phyloP scores from a whole-genome alignment of 2,888 invertebrate species.

The Galerucella pusilla region DNA sequence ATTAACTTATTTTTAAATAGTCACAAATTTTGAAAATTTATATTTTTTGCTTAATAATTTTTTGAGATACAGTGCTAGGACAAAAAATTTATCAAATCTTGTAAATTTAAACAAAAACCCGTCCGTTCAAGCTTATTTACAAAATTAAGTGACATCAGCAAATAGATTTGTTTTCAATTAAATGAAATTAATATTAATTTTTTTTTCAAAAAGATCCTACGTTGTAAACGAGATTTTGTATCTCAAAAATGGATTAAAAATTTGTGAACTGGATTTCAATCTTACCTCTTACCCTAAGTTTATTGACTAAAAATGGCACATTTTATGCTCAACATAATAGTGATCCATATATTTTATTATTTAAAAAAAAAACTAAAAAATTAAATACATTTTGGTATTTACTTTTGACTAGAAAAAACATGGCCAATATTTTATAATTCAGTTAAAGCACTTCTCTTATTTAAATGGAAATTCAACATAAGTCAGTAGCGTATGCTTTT shows the following conservation, averaged over 20 bases:
- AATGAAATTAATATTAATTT: too few relatives aligned
- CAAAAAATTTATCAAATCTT: not conserved
- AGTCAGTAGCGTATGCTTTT: too few relatives aligned
- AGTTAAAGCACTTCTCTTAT: too few relatives aligned
- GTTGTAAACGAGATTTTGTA: too few relatives aligned
- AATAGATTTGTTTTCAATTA: too few relatives aligned
- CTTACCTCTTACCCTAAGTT: not conserved
- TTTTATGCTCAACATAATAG: not conserved
- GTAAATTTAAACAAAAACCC: too few relatives aligned
- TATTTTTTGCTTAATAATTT: not conserved
- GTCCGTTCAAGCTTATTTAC: too few relatives aligned
- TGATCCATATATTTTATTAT: not conserved
- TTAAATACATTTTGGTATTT: not conserved
- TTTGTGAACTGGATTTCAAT: too few relatives aligned
- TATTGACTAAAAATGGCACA: not conserved
- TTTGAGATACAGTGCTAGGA: not conserved
- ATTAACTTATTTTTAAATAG: not conserved
- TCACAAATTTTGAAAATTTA: not conserved
- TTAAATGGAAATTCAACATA: too few relatives aligned
- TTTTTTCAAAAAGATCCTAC: too few relatives aligned
- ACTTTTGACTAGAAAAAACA: not conserved
- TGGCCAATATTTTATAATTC: not conserved
- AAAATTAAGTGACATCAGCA: too few relatives aligned
- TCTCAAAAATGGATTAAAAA: too few relatives aligned
- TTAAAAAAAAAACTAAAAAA: not conserved